Base-by-base conservation (phyloP, 92 coral and sea anemone genomes). In the Phenganax subtilis region DNA sequence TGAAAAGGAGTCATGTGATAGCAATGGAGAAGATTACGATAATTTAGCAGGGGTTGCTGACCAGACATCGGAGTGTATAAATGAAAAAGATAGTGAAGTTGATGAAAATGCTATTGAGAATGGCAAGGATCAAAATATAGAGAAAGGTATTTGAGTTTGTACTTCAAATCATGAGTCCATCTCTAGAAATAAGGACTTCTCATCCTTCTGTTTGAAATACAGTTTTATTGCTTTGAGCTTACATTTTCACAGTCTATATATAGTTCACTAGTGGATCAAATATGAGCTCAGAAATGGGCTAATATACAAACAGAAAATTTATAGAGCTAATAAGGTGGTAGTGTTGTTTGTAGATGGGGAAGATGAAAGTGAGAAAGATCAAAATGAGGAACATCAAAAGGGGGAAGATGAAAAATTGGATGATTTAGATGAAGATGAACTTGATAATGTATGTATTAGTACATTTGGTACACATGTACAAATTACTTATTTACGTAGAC, bases 341-440 rank as follows among this genome's bases (percentile, higher is more conserved):
- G 75, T 71, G n/a, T 9, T 80, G 37, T 60, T 68, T 81, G 81
- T 58, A 54, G 85, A 87, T 60, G 88, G 25, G 30, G 70, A 28
- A 25, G 70, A 57, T 52, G 79, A 74, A 54, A 20, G 17, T 6
- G 63, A 31, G 7, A 86, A 12, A 73, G 85, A 79, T 47, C 84
- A 85, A 31, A 37, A 71, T 3, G 96, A 89, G 55, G 97, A 91
- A 37, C 47, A 37, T 37, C 47, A 37, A 37, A 37, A 37, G 2
- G 47, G 5, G 76, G 71, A 91, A 75, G 93, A 51, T 6, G 77
- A 73, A 10, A 61, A 90, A 60, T 89, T 94, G 9, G 91, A 93
- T 25, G 98, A 96, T 63, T 82, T 94, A 28, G 98, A 94, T 84
- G 98, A 94, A 55, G 83, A 75, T n/a, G 98, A 94, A 80, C 96